Conservation (phyloP, 1,140 invertebrate species). For the Drosophila kepulauana region DNA sequence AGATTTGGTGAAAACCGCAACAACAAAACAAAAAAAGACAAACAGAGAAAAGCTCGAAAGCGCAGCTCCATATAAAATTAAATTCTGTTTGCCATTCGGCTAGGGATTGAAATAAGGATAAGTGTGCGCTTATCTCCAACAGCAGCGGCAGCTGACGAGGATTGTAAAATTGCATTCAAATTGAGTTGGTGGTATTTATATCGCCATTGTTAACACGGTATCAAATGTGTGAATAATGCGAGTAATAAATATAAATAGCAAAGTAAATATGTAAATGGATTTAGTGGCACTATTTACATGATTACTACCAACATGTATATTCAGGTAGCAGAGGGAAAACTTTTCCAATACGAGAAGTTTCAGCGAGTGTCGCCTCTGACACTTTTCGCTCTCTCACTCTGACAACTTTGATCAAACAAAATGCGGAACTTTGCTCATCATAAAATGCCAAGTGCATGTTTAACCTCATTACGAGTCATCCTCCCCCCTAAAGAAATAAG, state of each 20-base stretch:
- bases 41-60: conserved; percentile 21
- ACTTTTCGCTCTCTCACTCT: neutral
- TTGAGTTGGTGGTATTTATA: neutral
- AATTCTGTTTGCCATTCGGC: conserved; percentile 36
- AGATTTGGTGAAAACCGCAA: conserved; percentile 28
- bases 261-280: conserved; percentile 19
- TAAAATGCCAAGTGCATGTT: conserved; percentile 40
- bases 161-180: neutral
- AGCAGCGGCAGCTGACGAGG: neutral
- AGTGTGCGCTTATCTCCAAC: conserved; percentile 18
- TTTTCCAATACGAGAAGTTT: conserved; percentile 36
- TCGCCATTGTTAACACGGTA: neutral
- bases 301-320: neutral
- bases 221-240: neutral
- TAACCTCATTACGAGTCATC: conserved; percentile 19
- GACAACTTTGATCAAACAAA: conserved; percentile 39
- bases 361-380: neutral
- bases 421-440: conserved; percentile 41
- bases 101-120: conserved; percentile 5
- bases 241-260: conserved; percentile 1
- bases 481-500: conserved; percentile 6
- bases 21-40: neutral
- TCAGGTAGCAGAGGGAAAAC: conserved; percentile 3
- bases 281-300: conserved; percentile 9
- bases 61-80: conserved; percentile 56